Base-by-base conservation (phyloP, 1,140 invertebrate species). In the Teleogryllus occipitalis region DNA sequence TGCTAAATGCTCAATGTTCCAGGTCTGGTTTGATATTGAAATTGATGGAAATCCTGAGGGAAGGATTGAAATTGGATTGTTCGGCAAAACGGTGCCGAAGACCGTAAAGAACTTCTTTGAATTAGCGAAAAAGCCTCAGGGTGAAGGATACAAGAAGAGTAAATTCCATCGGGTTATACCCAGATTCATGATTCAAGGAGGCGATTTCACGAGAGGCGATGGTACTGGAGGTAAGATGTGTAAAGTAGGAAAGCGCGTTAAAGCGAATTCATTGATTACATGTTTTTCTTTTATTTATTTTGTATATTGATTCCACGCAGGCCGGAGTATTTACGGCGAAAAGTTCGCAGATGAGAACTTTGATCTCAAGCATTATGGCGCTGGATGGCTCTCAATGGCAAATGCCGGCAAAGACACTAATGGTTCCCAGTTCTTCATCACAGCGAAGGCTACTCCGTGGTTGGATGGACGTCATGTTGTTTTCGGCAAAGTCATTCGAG, bases 351-450 rank as follows among this genome's bases (percentile, higher is more conserved):
- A 39, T 39, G 27, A 39, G 27, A 39, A 39, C 27, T 39, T 39
- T 39, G 27, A 39, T 39, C 27, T 39, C 27, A 39, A 39, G 27
- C 27, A 39, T 39, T 39, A 39, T 5, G 27, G 27, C 27, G 27
- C 27, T 39, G 27, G 27, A 2, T 39, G 27, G 27, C 27, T 39
- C 27, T 39, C 27, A 39, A 39, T 39, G 27, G 27, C 27, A 5
- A 39, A 39, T 39, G 27, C 27, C 27, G 87, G 84, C 73, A 84
- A 86, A 78, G 88, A 91, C 83, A 90, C 90, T 49, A 92, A 92
- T 86, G 97, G 97, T 47, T 98, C 96, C 83, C 97, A 99, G 85
- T 99, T 99, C 86, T 98, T 99, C 85, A 96, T 99, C 84, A 97
- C 95, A 8, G 95, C 94, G 7, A 90, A 94, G 78, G 89, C 92